These are phyloP conservation scores for Dryococelus australis DNA, from an alignment of 2,888 invertebrate species.

Conservation along the genomic window DNA sequence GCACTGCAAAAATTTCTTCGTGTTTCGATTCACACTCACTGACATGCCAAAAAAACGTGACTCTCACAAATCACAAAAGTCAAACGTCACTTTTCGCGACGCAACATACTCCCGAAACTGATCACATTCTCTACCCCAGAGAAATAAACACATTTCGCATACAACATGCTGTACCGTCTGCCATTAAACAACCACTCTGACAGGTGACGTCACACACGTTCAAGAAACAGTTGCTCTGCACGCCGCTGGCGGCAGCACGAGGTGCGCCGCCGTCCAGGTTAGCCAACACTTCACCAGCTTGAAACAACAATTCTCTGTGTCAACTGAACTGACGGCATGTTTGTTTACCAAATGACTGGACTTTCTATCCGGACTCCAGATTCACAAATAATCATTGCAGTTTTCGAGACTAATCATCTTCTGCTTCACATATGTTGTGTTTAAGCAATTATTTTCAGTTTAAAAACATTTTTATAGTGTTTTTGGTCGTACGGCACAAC, in stretches of 20 bases:
- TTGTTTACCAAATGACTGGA: too few relatives aligned
- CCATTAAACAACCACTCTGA: slow-evolving; percentile 18
- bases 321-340: background rate
- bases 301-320: background rate
- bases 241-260: background rate
- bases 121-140: slow-evolving; percentile 7
- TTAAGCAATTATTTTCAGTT: too few relatives aligned
- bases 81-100: background rate
- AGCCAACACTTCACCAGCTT: background rate
- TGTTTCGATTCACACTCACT: background rate
- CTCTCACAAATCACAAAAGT: background rate
- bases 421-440: too few relatives aligned
- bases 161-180: background rate
- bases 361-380: too few relatives aligned
- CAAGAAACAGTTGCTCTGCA: background rate
- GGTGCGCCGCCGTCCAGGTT: background rate
- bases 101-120: slow-evolving; percentile 25
- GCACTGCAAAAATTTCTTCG: background rate
- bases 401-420: too few relatives aligned
- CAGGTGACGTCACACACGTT: slow-evolving; percentile 22
- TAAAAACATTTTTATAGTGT: too few relatives aligned
- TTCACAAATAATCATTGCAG: too few relatives aligned
- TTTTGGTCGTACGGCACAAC: too few relatives aligned
- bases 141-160: slow-evolving; percentile 27
- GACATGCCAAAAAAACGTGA: background rate